Conservation (phyloP, 92 coral and sea anemone genomes). For the Epizoanthus illoricatus region DNA sequence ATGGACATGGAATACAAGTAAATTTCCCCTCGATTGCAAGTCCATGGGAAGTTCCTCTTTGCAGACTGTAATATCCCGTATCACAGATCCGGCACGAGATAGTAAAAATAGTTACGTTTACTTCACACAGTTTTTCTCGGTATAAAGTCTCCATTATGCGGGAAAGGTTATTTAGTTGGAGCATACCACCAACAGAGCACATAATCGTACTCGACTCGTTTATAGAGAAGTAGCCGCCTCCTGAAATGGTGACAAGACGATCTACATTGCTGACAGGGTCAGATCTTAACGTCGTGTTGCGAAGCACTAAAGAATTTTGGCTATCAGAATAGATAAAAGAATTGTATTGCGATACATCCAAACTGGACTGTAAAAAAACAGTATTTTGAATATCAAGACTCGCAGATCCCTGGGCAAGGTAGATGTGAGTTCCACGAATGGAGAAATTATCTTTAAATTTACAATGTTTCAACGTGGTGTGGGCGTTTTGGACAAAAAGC, state of each 20-base stretch:
- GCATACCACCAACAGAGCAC: conserved; percentile 27
- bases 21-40: conserved; percentile 22
- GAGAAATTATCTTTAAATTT: conserved; percentile 45
- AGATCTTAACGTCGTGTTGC: conserved; percentile 11
- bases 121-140: conserved; percentile 11
- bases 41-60: conserved; percentile 49
- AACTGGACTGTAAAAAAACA: conserved; percentile 1
- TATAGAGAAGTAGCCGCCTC: conserved; percentile 22
- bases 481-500: conserved; percentile 39
- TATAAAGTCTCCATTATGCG: conserved; percentile 6
- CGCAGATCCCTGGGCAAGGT: conserved; percentile 22
- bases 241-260: not conserved
- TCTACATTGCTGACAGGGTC: conserved; percentile 10
- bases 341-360: not conserved
- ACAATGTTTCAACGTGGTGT: conserved; percentile 27
- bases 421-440: conserved; percentile 24
- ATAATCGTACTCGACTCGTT: not conserved
- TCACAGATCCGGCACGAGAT: conserved; percentile 52
- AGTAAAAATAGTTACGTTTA: conserved; percentile 40
- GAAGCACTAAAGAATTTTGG: conserved; percentile 8
- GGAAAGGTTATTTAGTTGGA: not conserved
- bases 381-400: conserved; percentile 12
- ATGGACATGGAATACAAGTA: conserved; percentile 61
- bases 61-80: conserved; percentile 51
- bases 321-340: conserved; percentile 36